Base-by-base conservation (phyloP, 2,113 vertebrate species). In the Heterocephalus glaber region DNA sequence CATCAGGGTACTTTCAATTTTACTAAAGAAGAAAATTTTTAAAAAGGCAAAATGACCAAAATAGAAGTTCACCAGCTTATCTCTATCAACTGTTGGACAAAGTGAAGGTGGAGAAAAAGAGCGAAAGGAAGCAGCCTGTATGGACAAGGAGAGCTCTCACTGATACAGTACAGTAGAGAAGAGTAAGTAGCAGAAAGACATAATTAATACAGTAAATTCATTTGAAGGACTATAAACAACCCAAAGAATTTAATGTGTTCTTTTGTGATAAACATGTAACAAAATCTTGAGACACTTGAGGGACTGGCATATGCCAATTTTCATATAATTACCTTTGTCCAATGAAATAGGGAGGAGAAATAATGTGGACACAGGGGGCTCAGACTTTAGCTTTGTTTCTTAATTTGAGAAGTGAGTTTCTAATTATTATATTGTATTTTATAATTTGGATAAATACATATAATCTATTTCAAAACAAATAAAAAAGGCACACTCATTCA, bases 1-100 rank as follows among this genome's bases (percentile, higher is more conserved):
- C 89, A 96, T 96, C 93, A 95, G 84, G 54, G 86, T 72, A 92
- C 95, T 97, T 97, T 94, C 76, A 93, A 70, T 93, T 97, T 97
- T 61, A 88, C 80, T 81, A 68, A 93, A 95, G 44, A 16, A 91
- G 70, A 94, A 35, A 20, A 35, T 54, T 52, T 20, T 79, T 54
- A 38, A 80, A 84, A 79, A 63, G 38, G 56, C 66, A 72, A 89
- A 91, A 82, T 95, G 54, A 96, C 93, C 86, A 93, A 93, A 89
- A 94, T 79, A 52, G 60, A 95, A 93, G 38, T 81, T 95, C 68
- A 84, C 76, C 63, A 44, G 58, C 20, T 91, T 89, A 92, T 79
- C 56, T 13, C 33, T 61, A 41, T 88, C 84, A 90, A 92, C 33
- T 85, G 5, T 68, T 84, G 76, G 16, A 38, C 33, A 89, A 81